phyloP scores from a whole-genome alignment of 2,113 vertebrate species.

The Danionella cerebrum region DNA sequence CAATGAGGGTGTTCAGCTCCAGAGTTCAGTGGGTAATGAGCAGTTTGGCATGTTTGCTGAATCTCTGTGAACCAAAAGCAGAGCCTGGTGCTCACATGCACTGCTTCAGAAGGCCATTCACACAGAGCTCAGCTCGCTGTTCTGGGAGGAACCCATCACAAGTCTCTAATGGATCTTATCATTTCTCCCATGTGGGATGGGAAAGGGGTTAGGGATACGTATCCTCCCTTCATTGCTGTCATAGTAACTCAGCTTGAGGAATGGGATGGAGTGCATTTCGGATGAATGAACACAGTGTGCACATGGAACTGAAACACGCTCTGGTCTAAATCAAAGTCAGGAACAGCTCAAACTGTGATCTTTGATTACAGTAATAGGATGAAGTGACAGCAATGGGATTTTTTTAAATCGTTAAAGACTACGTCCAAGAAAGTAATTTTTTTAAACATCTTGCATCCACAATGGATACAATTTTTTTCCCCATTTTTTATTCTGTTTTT shows the following conservation, averaged over 20 bases:
- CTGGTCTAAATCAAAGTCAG: too few relatives aligned
- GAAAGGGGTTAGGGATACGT: neutral
- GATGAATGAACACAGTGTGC: neutral
- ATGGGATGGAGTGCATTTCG: neutral
- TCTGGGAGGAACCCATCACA: constrained; percentile 34
- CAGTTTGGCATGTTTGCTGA: neutral
- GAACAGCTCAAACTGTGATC: too few relatives aligned
- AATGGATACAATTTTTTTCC: too few relatives aligned
- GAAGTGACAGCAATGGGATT: too few relatives aligned
- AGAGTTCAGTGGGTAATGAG: neutral
- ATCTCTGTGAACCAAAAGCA: constrained; percentile 1
- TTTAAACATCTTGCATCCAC: too few relatives aligned
- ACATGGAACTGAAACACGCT: too few relatives aligned
- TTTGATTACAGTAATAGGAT: too few relatives aligned
- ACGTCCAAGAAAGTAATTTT: too few relatives aligned
- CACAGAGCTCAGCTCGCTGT: constrained; percentile 14
- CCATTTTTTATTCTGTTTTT: too few relatives aligned
- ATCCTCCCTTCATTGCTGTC: constrained; percentile 32
- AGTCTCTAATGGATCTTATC: constrained; percentile 41
- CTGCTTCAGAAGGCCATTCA: constrained; percentile 25
- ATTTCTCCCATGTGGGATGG: neutral
- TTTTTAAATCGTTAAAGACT: too few relatives aligned
- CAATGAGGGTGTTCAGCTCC: neutral
- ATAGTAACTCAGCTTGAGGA: constrained; percentile 30
- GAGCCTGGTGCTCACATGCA: constrained; percentile 24